Conservation (phyloP, 1,140 invertebrate genomes). For the Arion vulgaris region DNA sequence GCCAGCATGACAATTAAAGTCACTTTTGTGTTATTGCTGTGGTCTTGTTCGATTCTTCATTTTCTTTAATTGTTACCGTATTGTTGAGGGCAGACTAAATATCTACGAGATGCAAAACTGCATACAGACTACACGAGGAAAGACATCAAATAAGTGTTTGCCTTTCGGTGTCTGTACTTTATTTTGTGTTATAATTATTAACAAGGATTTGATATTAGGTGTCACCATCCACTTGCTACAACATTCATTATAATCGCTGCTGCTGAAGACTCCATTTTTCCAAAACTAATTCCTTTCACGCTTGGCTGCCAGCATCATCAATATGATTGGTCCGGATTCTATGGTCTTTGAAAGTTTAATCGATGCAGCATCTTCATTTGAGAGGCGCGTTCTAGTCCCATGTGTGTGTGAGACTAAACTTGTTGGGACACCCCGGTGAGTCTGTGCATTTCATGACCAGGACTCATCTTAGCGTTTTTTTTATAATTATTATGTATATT, state of each 20-base stretch:
- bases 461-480: neutral
- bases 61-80: neutral
- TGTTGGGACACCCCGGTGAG: neutral
- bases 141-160: slow-evolving; percentile 14
- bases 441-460: slow-evolving; percentile 12
- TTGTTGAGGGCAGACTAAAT: neutral
- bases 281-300: slow-evolving; percentile 17
- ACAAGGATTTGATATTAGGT: neutral
- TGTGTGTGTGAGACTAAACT: neutral
- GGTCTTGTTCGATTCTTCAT: neutral
- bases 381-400: slow-evolving; percentile 14
- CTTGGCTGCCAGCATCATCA: neutral
- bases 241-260: neutral
- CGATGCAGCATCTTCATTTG: slow-evolving; percentile 20
- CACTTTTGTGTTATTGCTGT: neutral
- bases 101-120: neutral
- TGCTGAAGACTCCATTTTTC: neutral
- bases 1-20: neutral
- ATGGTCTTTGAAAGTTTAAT: slow-evolving; percentile 31
- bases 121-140: neutral
- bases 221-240: neutral
- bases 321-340: slow-evolving; percentile 9
- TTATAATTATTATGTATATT: neutral
- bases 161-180: neutral
- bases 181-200: neutral